Evolutionary conservation across 2,888 invertebrate species (phyloP).

Genomic region (Clepsis dumicolana): DNA sequence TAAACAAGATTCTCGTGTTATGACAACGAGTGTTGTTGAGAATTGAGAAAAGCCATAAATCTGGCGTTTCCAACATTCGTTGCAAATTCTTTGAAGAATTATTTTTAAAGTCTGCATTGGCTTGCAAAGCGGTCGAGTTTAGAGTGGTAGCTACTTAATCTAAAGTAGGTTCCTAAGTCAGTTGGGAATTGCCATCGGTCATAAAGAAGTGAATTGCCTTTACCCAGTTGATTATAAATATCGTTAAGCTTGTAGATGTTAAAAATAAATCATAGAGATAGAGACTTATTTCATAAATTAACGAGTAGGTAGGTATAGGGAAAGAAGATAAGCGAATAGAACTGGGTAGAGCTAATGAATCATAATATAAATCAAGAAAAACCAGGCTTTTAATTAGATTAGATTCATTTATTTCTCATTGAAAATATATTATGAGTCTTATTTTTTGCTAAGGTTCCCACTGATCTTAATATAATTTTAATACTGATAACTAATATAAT

Average conservation of each 20-base stretch:
- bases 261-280: too few species aligned
- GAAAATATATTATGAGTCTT: too few species aligned
- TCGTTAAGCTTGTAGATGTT: too few species aligned
- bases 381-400: neutral
- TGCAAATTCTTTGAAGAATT: slow-evolving; percentile 20
- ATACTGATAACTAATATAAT: too few species aligned
- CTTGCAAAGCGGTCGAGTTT: neutral
- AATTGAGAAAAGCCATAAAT: slow-evolving; percentile 33
- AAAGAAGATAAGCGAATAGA: neutral
- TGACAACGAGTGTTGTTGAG: slow-evolving; percentile 29
- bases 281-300: neutral
- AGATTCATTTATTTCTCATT: too few species aligned
- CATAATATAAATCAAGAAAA: neutral
- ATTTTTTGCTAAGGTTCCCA: neutral
- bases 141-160: neutral
- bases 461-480: neutral
- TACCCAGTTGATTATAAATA: too few species aligned
- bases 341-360: neutral
- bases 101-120: slow-evolving; percentile 27
- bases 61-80: slow-evolving; percentile 10
- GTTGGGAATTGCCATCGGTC: neutral
- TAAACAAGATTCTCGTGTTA: slow-evolving; percentile 33
- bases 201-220: too few species aligned
- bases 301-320: neutral
- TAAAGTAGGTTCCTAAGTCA: neutral